Evolutionary conservation across 2,888 invertebrate genomes (phyloP).

Genomic region (Arenicola marina): DNA sequence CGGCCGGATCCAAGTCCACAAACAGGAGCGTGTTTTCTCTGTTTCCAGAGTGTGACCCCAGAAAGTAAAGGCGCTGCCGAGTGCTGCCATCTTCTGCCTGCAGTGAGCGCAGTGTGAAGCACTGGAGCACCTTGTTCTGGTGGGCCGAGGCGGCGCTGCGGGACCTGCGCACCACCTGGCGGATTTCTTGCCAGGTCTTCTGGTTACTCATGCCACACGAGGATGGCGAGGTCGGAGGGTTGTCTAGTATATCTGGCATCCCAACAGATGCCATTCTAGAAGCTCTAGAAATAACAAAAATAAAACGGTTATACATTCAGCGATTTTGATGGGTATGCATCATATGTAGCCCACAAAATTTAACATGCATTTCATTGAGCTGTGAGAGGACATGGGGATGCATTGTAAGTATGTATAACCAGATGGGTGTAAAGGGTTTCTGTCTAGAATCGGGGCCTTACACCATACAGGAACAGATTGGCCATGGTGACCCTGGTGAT

Average conservation of each 20-base stretch:
- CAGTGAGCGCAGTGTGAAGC: conserved; percentile 52
- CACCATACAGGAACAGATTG: too few species aligned
- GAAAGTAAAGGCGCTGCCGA: conserved; percentile 82
- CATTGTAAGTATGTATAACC: too few species aligned
- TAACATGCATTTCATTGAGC: too few species aligned
- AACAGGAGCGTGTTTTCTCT: conserved; percentile 89
- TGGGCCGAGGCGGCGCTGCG: conserved; percentile 50
- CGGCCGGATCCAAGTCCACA: conserved; percentile 70
- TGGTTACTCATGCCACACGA: conserved; percentile 10
- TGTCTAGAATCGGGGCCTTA: too few species aligned
- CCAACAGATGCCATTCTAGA: background rate
- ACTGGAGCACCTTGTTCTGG: conserved; percentile 51
- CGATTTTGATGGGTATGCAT: too few species aligned
- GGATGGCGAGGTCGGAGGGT: background rate
- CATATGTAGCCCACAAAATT: too few species aligned
- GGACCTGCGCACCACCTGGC: conserved; percentile 53
- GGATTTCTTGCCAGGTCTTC: conserved; percentile 56
- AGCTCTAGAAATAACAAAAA: too few species aligned
- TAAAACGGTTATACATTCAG: too few species aligned
- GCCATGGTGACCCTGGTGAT: too few species aligned
- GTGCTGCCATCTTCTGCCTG: conserved; percentile 39
- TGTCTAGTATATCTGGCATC: background rate
- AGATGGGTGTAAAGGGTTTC: too few species aligned
- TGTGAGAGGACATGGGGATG: too few species aligned
- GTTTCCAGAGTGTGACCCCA: conserved; percentile 83